These are phyloP conservation scores for Muscicapa striata DNA, from an alignment of 2,797 vertebrate genomes.

Conservation along the genomic window DNA sequence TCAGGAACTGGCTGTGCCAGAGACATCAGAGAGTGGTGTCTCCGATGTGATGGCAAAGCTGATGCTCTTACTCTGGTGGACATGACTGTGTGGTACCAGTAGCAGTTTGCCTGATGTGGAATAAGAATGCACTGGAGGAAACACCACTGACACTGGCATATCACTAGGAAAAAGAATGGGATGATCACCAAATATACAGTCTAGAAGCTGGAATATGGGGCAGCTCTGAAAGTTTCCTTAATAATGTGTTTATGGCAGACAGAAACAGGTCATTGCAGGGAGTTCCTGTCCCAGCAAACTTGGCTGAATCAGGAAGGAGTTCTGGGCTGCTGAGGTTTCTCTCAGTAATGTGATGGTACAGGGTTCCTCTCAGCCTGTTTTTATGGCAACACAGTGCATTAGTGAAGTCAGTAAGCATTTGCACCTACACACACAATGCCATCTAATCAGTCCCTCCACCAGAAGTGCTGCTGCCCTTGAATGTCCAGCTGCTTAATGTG, in stretches of 20 bases:
- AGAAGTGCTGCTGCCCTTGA: background rate
- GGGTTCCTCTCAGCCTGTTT: background rate
- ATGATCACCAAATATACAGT: background rate
- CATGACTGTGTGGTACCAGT: background rate
- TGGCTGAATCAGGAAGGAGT: background rate
- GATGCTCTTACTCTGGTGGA: background rate
- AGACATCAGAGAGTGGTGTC: background rate
- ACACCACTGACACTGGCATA: background rate
- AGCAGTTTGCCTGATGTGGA: background rate
- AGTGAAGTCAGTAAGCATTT: background rate
- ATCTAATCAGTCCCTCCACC: background rate
- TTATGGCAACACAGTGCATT: background rate
- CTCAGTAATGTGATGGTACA: background rate
- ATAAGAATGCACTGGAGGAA: background rate
- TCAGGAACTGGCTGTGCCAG: background rate
- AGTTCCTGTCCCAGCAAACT: background rate
- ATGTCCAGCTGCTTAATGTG: background rate
- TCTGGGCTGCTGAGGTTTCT: background rate
- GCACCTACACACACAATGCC: background rate
- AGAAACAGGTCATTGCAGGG: background rate
- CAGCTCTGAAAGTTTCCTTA: background rate
- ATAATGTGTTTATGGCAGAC: background rate
- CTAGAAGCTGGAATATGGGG: background rate
- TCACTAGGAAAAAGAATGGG: fast-evolving
- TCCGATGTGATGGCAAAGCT: background rate